Conservation (phyloP, 2,888 invertebrate genomes). For the Mesorhabditis spiculigera region DNA sequence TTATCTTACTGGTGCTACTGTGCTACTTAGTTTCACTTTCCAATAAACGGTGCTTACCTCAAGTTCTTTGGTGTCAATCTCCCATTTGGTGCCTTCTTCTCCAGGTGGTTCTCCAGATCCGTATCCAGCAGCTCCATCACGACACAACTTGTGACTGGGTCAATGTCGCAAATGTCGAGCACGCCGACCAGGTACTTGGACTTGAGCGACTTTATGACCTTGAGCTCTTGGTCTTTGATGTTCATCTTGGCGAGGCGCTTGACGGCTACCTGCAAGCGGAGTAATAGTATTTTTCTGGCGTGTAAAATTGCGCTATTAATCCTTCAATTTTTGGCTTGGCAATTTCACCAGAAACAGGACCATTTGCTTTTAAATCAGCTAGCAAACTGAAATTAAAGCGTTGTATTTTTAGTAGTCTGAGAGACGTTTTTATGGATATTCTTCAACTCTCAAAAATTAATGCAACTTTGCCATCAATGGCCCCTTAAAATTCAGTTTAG, state of each 20-base stretch:
- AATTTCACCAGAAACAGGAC: too few relatives aligned
- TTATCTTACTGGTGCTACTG: neutral
- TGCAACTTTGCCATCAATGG: too few relatives aligned
- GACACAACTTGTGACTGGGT: conserved; percentile 42
- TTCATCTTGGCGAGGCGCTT: conserved; percentile 44
- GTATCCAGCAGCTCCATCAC: conserved; percentile 53
- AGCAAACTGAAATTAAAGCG: too few relatives aligned
- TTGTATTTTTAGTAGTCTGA: too few relatives aligned
- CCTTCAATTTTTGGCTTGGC: too few relatives aligned
- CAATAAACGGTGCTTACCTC: conserved; percentile 22
- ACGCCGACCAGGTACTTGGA: conserved; percentile 44
- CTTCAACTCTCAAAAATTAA: too few relatives aligned
- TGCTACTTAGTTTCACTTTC: neutral
- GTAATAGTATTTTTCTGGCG: too few relatives aligned
- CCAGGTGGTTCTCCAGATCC: conserved; percentile 49
- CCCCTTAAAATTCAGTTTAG: too few relatives aligned
- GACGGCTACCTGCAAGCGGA: too few relatives aligned
- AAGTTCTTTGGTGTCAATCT: conserved; percentile 39
- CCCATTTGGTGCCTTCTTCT: conserved; percentile 32
- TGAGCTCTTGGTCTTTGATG: conserved; percentile 50
- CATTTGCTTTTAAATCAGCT: too few relatives aligned
- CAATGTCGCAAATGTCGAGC: conserved; percentile 48
- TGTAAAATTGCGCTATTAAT: too few relatives aligned
- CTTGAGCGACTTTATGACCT: conserved; percentile 43
- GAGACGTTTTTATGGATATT: too few relatives aligned